phyloP scores from a whole-genome alignment of 2,888 invertebrate genomes.

The Leptogaster cylindrica region DNA sequence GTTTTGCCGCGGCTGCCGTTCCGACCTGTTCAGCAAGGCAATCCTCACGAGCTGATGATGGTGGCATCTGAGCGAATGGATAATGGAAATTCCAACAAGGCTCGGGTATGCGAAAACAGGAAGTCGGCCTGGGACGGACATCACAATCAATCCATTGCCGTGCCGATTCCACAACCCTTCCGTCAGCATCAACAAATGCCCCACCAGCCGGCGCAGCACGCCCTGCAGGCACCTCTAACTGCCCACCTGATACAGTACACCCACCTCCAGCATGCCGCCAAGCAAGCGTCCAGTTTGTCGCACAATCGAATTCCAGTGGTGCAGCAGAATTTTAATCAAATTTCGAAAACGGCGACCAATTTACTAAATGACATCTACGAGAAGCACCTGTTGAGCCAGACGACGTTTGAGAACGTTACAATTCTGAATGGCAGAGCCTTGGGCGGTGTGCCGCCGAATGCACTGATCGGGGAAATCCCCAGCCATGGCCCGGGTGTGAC shows the following conservation, averaged over 20 bases:
- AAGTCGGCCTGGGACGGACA: constrained; percentile 7
- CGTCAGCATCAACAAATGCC: constrained; percentile 36
- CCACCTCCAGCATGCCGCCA: constrained; percentile 42
- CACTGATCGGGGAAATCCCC: neutral
- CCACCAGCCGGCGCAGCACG: constrained; percentile 35
- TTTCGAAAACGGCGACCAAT: constrained; percentile 56
- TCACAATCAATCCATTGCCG: constrained; percentile 51
- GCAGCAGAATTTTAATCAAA: constrained; percentile 56
- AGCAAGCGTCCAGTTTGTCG: constrained; percentile 35
- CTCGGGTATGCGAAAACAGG: neutral
- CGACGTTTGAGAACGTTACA: constrained; percentile 52
- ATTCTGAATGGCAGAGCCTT: constrained; percentile 31
- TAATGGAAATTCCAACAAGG: constrained; percentile 41
- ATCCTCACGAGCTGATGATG: constrained; percentile 10
- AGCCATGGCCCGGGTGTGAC: neutral
- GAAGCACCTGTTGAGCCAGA: constrained; percentile 57
- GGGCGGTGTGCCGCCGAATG: neutral
- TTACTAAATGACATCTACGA: constrained; percentile 57
- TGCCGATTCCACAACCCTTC: constrained; percentile 50
- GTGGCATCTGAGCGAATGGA: constrained; percentile 29
- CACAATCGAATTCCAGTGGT: constrained; percentile 41
- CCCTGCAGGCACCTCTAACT: constrained; percentile 9
- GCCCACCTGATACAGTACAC: constrained; percentile 31
- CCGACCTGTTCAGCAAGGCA: constrained; percentile 28
- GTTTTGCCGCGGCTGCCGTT: constrained; percentile 36